These are phyloP conservation scores for Taenioides sp. DNA, from an alignment of 2,797 vertebrate species.

Conservation along the genomic window DNA sequence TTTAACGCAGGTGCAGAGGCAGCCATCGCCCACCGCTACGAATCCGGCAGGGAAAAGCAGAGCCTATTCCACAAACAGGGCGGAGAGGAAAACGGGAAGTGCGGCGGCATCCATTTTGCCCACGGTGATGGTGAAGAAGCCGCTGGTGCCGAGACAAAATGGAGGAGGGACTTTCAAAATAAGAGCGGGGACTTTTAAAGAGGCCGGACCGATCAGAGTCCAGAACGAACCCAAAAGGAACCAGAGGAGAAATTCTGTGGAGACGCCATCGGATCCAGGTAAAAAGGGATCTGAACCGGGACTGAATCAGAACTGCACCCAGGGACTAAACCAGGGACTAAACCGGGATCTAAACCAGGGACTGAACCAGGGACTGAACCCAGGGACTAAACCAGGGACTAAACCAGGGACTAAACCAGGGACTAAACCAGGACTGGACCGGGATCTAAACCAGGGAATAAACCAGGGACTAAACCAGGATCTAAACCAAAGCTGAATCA, in stretches of 20 bases:
- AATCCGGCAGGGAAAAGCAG: slow-evolving; percentile 31
- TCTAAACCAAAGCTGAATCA: background rate
- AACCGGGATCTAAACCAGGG: background rate
- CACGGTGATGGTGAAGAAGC: slow-evolving; percentile 76
- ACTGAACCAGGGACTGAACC: background rate
- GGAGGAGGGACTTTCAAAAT: background rate
- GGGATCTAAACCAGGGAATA: background rate
- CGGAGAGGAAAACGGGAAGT: slow-evolving; percentile 46
- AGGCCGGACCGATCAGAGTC: background rate
- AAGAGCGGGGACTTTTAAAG: background rate
- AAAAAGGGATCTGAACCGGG: background rate
- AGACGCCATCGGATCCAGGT: slow-evolving; percentile 58
- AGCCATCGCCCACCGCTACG: slow-evolving; percentile 72
- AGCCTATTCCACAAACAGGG: background rate
- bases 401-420: background rate
- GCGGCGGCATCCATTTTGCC: slow-evolving; percentile 40
- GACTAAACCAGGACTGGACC: background rate
- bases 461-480: background rate
- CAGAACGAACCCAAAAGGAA: slow-evolving; percentile 27
- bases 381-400: background rate
- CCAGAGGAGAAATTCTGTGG: slow-evolving; percentile 45
- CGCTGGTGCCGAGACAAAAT: slow-evolving; percentile 67
- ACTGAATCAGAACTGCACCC: background rate
- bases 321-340: background rate
- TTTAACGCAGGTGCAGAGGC: slow-evolving; percentile 87